These are phyloP conservation scores for Spea hammondii DNA, from an alignment of 2,797 vertebrate species.

Conservation along the genomic window DNA sequence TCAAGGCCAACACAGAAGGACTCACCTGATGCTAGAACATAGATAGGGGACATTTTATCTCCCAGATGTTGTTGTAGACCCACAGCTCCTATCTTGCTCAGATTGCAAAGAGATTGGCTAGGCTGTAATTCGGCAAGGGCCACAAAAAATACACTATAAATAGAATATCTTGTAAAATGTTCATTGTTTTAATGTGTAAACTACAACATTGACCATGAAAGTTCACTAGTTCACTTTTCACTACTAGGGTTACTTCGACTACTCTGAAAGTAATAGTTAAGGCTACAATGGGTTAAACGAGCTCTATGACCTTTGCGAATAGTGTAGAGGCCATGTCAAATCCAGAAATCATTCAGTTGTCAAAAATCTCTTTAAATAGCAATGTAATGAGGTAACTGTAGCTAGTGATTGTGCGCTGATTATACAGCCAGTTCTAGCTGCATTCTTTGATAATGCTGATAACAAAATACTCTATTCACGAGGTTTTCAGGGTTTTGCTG, in stretches of 20 bases:
- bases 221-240: too few species aligned
- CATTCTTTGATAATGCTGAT: conserved; percentile 61
- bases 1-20: too few species aligned
- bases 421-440: conserved; percentile 57
- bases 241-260: neutral
- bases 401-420: conserved; percentile 64
- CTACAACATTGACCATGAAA: too few species aligned
- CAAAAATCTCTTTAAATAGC: conserved; percentile 54
- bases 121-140: too few species aligned
- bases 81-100: too few species aligned
- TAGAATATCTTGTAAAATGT: too few species aligned
- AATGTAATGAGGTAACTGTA: conserved; percentile 68
- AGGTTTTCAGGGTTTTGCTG: conserved; percentile 21
- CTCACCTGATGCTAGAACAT: too few species aligned
- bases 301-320: conserved; percentile 24
- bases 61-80: too few species aligned
- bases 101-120: too few species aligned
- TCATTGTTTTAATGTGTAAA: too few species aligned
- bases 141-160: too few species aligned
- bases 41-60: too few species aligned
- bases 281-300: conserved; percentile 37
- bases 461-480: conserved; percentile 49
- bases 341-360: conserved; percentile 46
- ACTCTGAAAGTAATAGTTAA: neutral
- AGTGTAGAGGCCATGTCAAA: conserved; percentile 20